Evolutionary conservation across 2,113 vertebrate genomes (phyloP).

Genomic region (Monarcha castaneiventris): DNA sequence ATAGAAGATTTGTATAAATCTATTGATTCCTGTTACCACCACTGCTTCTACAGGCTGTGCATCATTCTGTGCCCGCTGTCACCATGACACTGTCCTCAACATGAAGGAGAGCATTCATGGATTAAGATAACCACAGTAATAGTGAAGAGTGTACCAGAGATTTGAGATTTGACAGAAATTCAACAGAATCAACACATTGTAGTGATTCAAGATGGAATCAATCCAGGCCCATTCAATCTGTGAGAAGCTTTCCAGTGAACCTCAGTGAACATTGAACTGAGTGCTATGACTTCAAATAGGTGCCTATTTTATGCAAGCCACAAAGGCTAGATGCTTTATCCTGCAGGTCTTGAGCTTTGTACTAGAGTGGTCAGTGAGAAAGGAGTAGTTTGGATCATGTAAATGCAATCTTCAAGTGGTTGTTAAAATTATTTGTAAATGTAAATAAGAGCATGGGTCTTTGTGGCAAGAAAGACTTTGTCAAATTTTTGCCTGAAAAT

Average conservation of each 20-base stretch:
- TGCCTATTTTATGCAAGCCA: not conserved
- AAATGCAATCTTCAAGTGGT: not conserved
- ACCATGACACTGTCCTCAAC: not conserved
- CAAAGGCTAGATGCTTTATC: not conserved
- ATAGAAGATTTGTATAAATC: not conserved
- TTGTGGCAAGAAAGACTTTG: not conserved
- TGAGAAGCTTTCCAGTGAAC: not conserved
- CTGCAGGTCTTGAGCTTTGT: not conserved
- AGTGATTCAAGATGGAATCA: not conserved
- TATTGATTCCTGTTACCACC: not conserved
- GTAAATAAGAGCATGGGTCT: rapidly evolving
- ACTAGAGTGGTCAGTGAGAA: not conserved
- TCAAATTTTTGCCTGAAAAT: not conserved
- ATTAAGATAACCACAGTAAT: not conserved
- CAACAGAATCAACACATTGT: not conserved
- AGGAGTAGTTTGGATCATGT: not conserved
- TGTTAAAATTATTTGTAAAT: not conserved
- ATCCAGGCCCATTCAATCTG: not conserved
- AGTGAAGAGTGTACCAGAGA: not conserved
- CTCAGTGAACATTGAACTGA: not conserved
- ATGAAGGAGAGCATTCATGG: not conserved
- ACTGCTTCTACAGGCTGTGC: not conserved
- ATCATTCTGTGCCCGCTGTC: not conserved
- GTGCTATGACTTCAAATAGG: not conserved
- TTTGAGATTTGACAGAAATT: not conserved